These are phyloP conservation scores for Hydrocynus forskahlii DNA, from an alignment of 2,797 vertebrate genomes.

Conservation along the genomic window DNA sequence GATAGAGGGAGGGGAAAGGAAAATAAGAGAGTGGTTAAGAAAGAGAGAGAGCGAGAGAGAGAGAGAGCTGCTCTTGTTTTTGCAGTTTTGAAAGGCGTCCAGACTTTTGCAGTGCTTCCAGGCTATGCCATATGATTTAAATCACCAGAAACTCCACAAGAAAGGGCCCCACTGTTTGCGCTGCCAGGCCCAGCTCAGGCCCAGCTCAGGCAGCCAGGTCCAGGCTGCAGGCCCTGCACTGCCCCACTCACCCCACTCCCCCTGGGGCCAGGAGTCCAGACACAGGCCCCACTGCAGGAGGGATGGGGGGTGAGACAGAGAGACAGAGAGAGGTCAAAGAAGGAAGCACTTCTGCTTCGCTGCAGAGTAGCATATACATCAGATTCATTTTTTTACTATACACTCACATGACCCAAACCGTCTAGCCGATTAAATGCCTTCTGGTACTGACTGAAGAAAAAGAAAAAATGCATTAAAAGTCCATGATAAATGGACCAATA, in stretches of 20 bases:
- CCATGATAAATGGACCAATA: neutral
- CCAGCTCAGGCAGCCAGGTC: slow-evolving; percentile 65
- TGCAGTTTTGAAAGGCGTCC: slow-evolving; percentile 81
- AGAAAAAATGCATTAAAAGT: neutral
- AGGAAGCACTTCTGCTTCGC: neutral
- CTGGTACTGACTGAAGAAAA: neutral
- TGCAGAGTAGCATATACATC: neutral
- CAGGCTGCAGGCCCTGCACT: slow-evolving; percentile 69
- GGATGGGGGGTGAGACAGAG: slow-evolving; percentile 26
- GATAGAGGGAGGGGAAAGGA: slow-evolving; percentile 67
- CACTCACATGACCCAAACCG: neutral
- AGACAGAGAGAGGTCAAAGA: slow-evolving; percentile 15
- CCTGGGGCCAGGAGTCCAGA: slow-evolving; percentile 77
- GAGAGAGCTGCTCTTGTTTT: slow-evolving; percentile 78
- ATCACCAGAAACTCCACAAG: slow-evolving; percentile 83
- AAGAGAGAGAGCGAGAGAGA: slow-evolving; percentile 62
- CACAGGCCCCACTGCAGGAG: slow-evolving; percentile 71
- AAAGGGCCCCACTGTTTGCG: slow-evolving; percentile 83
- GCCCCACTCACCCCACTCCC: slow-evolving; percentile 44
- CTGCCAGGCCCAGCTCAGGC: slow-evolving; percentile 80
- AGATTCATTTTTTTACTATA: neutral
- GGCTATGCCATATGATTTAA: slow-evolving; percentile 87
- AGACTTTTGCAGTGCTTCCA: slow-evolving; percentile 83
- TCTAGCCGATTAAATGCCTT: neutral
- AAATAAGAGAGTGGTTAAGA: slow-evolving; percentile 74